Evolutionary conservation across 2,888 invertebrate genomes (phyloP), one percentile per base, ranked within the genome.

Genomic region (Dynastes grantii): DNA sequence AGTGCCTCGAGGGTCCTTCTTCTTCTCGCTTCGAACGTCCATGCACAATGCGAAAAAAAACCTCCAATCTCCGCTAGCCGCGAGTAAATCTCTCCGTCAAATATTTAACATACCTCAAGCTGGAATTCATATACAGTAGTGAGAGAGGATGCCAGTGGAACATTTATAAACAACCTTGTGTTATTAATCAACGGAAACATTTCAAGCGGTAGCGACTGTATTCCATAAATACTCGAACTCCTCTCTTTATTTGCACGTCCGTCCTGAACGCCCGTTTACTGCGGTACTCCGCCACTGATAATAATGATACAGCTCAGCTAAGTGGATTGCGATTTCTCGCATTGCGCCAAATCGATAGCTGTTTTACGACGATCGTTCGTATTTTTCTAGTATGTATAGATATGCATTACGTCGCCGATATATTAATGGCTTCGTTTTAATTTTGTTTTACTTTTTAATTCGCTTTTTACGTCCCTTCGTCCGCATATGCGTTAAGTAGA

Each of bases 161-260:
- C 82, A 82, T 82, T 82, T 81, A 82, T 82, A 82, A 81, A 79
- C 76, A 78, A 80, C 79, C 78, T 82, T 80, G 77, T 77, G 79
- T 78, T 80, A 82, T 82, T 82, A 81, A 82, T 82, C 81, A 82
- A 80, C 67, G 80, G 64, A 76, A 79, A 77, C 68, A 76, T 79
- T 82, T 81, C 79, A 81, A 82, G 81, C 81, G 79, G 82, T 82
- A 82, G 82, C 82, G 82, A 75, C 80, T 80, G 81, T 81, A 81
- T 80, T 80, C 80, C 80, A 76, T 81, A 80, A 81, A 82, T 81
- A 78, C 79, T 79, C 79, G 78, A 79, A 78, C 55, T 61, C 61
- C 40, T 22, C 73, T 75, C 73, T 75, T 75, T 75, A 75, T 75
- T 75, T 75, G 73, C 73, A 49, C 73, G 73, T 61, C 61, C 81